phyloP scores from a whole-genome alignment of 2,113 vertebrate species.

The Poicephalus meyeri region DNA sequence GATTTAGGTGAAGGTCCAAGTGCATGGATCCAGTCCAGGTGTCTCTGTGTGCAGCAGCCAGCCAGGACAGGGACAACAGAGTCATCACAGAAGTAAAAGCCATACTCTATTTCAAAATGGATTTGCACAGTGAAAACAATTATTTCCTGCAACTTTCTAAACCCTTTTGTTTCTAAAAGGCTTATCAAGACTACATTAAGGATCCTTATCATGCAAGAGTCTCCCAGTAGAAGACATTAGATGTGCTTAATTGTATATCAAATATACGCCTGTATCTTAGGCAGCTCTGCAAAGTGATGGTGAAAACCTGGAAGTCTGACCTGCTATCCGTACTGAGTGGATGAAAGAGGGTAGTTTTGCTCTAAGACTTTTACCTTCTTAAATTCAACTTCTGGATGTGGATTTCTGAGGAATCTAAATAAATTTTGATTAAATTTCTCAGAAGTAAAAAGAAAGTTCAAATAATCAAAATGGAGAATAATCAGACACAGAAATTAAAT shows the following conservation, averaged over 20 bases:
- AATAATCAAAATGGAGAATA: not conserved
- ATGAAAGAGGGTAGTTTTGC: not conserved
- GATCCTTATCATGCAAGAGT: not conserved
- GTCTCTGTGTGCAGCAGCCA: accelerated
- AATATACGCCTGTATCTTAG: not conserved
- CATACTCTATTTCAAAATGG: accelerated
- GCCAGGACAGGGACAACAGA: not conserved
- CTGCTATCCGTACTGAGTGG: not conserved
- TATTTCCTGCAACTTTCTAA: not conserved
- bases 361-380: not conserved
- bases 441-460: not conserved
- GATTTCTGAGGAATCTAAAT: not conserved
- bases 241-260: not conserved
- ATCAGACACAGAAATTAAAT: not conserved
- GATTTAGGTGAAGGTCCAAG: not conserved
- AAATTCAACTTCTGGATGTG: not conserved
- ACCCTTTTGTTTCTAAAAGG: not conserved
- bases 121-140: not conserved
- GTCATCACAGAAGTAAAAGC: not conserved
- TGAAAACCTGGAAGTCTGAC: not conserved
- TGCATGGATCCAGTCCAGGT: not conserved
- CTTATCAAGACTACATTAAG: not conserved
- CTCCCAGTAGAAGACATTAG: not conserved
- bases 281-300: not conserved
- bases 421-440: not conserved